Conservation (phyloP, 92 coral and sea anemone species). For the Epizoanthus scotinus region DNA sequence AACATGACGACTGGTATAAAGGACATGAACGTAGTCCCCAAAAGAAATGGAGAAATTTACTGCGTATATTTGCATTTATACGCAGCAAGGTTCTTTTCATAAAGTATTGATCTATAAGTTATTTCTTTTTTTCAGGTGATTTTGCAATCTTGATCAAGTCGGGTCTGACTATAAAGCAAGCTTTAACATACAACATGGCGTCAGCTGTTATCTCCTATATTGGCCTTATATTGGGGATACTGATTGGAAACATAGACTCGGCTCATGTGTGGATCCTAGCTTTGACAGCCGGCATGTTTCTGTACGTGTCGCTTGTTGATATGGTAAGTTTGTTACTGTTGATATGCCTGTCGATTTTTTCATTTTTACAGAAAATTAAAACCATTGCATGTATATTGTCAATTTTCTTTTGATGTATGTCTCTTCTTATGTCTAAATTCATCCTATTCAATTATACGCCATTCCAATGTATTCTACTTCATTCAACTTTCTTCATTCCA, state of each 20-base stretch:
- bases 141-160: constrained; percentile 93
- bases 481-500: too few relatives aligned
- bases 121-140: constrained; percentile 62
- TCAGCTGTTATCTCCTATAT: constrained; percentile 87
- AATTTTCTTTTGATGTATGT: too few relatives aligned
- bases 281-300: constrained; percentile 91
- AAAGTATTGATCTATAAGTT: too few relatives aligned
- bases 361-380: not conserved
- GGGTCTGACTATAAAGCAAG: constrained; percentile 91
- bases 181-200: constrained; percentile 80
- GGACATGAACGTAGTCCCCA: too few relatives aligned
- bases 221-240: constrained; percentile 83
- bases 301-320: constrained; percentile 85
- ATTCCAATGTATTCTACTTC: too few relatives aligned
- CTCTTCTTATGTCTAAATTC: too few relatives aligned
- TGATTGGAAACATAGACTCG: constrained; percentile 78
- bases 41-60: too few relatives aligned
- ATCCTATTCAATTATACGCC: too few relatives aligned
- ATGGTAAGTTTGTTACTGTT: constrained; percentile 76
- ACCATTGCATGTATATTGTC: not conserved
- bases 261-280: constrained; percentile 94
- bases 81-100: too few relatives aligned
- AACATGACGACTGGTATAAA: too few relatives aligned
- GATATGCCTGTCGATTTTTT: not conserved
- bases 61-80: too few relatives aligned